These are phyloP conservation scores for Drosophila prosaltans DNA, from an alignment of 1,140 invertebrate species.

Conservation along the genomic window DNA sequence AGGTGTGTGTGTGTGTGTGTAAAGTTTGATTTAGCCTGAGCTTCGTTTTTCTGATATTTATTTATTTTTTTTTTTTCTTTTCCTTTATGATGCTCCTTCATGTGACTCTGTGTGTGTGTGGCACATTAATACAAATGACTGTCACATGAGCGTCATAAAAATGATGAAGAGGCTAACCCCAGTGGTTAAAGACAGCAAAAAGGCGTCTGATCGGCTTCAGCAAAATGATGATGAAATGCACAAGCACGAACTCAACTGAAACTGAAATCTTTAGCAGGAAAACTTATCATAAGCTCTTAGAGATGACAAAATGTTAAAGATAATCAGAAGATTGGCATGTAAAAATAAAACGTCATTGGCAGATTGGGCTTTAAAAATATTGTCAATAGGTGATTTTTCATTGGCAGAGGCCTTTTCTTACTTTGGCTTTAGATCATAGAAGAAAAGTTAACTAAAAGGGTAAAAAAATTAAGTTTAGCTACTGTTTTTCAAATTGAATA, in stretches of 20 bases:
- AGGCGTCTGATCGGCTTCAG: conserved; percentile 55
- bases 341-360: background rate
- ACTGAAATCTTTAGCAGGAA: background rate
- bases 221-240: conserved; percentile 46
- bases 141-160: conserved; percentile 75
- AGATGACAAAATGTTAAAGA: background rate
- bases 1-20: conserved; percentile 26
- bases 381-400: too few relatives aligned
- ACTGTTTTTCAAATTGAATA: too few relatives aligned
- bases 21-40: conserved; percentile 64
- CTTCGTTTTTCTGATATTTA: conserved; percentile 32
- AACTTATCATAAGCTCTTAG: background rate
- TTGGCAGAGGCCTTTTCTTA: too few relatives aligned
- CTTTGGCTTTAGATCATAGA: too few relatives aligned
- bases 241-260: conserved; percentile 36
- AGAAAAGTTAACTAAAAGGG: too few relatives aligned
- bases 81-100: conserved; percentile 46
- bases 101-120: conserved; percentile 31
- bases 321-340: background rate
- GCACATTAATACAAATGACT: conserved; percentile 74
- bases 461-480: too few relatives aligned
- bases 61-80: conserved; percentile 13
- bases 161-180: conserved; percentile 61
- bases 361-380: too few relatives aligned
- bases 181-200: conserved; percentile 44